Percentiles rank a stretch among this genome's conserved stretches.
Evolutionary conservation across 2,888 invertebrate species (phyloP).

Genomic region (Cataglyphis cursor): DNA sequence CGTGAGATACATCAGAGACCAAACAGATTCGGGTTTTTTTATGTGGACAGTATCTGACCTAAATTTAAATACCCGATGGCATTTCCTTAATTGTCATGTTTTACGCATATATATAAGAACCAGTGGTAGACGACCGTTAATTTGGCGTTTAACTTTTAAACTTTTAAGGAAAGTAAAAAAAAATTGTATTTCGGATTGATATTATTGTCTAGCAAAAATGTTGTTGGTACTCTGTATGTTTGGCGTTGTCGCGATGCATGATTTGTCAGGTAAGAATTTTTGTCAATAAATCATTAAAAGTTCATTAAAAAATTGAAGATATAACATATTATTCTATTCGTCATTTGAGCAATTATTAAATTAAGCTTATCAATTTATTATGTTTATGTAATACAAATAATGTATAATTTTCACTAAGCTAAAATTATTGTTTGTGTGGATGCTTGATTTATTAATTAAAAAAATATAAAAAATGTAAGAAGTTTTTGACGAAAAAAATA

Average conservation of each 20-base stretch:
- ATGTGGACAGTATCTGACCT: constrained; percentile 73
- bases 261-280: constrained; percentile 55
- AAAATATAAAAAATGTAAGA: neutral
- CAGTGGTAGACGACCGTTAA: neutral
- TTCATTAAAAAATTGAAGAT: neutral
- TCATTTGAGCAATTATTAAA: neutral
- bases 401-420: neutral
- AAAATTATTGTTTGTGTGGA: neutral
- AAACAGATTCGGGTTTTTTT: constrained; percentile 40
- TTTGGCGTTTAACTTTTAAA: constrained; percentile 45
- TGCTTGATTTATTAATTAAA: neutral
- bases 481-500: neutral
- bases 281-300: neutral
- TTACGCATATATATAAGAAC: constrained; percentile 39
- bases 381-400: neutral
- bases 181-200: neutral
- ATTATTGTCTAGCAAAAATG: constrained; percentile 54
- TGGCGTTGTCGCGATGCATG: constrained; percentile 4
- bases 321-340: neutral
- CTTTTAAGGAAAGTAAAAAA: neutral
- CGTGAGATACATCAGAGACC: constrained; percentile 78
- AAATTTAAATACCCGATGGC: constrained; percentile 74
- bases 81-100: constrained; percentile 38
- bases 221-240: constrained; percentile 41
- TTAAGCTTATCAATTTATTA: neutral